phyloP scores from a whole-genome alignment of 2,888 invertebrate species.

The Carpatolechia fugitivella region DNA sequence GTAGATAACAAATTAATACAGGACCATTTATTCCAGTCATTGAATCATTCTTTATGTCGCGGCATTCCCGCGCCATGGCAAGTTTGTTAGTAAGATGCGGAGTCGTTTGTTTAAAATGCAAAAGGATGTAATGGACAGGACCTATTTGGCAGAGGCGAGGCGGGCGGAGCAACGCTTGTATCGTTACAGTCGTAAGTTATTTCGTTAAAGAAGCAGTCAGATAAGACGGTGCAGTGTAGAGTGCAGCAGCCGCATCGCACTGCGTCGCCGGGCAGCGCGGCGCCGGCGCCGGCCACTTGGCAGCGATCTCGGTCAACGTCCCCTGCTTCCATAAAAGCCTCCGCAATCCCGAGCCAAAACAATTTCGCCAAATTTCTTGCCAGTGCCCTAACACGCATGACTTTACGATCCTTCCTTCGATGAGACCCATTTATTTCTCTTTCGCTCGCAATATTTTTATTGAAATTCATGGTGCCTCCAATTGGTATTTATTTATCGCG shows the following conservation, averaged over 20 bases:
- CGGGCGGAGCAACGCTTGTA: constrained; percentile 32
- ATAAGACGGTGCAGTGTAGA: constrained; percentile 69
- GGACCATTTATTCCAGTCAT: constrained; percentile 6
- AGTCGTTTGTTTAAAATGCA: constrained; percentile 19
- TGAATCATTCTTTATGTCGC: not conserved
- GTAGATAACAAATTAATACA: constrained; percentile 1
- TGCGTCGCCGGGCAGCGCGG: constrained; percentile 70
- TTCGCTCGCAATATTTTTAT: constrained; percentile 53
- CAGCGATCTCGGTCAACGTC: constrained; percentile 72
- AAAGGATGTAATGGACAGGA: constrained; percentile 31
- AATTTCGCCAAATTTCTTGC: constrained; percentile 75
- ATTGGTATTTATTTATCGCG: constrained; percentile 50
- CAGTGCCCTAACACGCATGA: constrained; percentile 68
- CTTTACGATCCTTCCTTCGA: constrained; percentile 62
- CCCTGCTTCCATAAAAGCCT: constrained; percentile 69
- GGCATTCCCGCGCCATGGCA: not conserved
- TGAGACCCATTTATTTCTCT: constrained; percentile 52
- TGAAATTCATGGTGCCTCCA: constrained; percentile 48
- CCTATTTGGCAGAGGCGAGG: constrained; percentile 59
- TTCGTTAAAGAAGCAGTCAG: constrained; percentile 39
- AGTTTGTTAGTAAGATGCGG: not conserved
- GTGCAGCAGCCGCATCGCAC: constrained; percentile 68
- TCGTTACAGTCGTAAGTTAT: constrained; percentile 57
- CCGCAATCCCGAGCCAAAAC: constrained; percentile 68
- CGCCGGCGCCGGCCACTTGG: constrained; percentile 77